Conservation (phyloP, 2,888 invertebrate genomes). For the Nephrocerus scutellatus region DNA sequence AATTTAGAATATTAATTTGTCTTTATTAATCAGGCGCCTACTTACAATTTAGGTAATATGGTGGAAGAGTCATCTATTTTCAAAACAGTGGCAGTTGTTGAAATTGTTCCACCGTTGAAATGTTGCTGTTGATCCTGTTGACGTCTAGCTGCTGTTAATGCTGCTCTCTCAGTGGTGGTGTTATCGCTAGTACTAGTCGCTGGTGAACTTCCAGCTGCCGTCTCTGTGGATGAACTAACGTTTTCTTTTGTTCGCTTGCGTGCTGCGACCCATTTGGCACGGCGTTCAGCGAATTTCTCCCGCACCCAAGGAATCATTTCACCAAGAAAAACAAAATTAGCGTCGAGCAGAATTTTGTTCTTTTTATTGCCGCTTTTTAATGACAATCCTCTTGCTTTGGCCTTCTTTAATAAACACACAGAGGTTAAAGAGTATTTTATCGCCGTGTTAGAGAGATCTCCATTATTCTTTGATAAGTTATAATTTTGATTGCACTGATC, state of each 20-base stretch:
- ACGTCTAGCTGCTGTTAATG: constrained; percentile 7
- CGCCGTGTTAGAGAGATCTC: too few relatives aligned
- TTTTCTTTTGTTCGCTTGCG: constrained; percentile 31
- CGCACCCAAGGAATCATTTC: constrained; percentile 47
- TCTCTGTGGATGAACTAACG: constrained; percentile 7
- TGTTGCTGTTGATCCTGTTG: constrained; percentile 9
- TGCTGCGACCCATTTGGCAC: constrained; percentile 42
- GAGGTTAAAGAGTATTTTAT: too few relatives aligned
- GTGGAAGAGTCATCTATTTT: constrained; percentile 17
- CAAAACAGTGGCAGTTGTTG: constrained; percentile 3
- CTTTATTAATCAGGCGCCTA: constrained; percentile 11
- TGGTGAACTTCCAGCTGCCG: too few relatives aligned
- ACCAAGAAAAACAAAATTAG: neutral
- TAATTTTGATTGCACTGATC: too few relatives aligned
- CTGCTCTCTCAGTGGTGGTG: too few relatives aligned
- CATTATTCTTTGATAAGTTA: too few relatives aligned
- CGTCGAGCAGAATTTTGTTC: too few relatives aligned
- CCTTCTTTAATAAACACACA: too few relatives aligned
- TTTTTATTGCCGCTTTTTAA: too few relatives aligned
- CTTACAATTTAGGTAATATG: constrained; percentile 20
- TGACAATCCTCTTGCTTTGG: too few relatives aligned
- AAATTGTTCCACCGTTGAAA: constrained; percentile 15
- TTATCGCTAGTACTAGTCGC: too few relatives aligned
- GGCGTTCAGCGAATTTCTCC: constrained; percentile 46
- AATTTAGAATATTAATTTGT: constrained; percentile 28